Conservation (phyloP, 2,113 vertebrate genomes). For the Aphelocoma coerulescens region DNA sequence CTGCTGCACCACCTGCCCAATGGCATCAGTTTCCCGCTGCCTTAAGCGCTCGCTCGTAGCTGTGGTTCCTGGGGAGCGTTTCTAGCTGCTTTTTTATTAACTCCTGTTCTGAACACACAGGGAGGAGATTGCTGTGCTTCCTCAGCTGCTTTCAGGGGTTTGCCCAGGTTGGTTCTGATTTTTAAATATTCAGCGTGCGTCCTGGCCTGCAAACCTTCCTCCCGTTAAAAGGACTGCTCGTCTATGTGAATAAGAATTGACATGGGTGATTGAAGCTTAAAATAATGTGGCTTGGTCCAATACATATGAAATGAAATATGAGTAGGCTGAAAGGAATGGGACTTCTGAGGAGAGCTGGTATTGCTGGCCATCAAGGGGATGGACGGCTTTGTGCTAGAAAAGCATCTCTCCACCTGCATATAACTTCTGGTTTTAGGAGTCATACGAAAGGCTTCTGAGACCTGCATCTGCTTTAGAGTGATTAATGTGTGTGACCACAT, state of each 20-base stretch:
- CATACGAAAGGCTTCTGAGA: not conserved
- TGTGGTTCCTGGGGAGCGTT: rapidly evolving
- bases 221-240: not conserved
- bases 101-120: not conserved
- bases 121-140: not conserved
- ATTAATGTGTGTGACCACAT: not conserved
- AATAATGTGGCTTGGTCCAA: not conserved
- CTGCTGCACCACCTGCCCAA: rapidly evolving
- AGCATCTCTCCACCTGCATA: not conserved
- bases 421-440: not conserved
- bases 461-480: not conserved
- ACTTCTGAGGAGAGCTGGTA: not conserved
- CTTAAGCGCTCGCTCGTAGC: rapidly evolving
- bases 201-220: not conserved
- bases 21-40: not conserved
- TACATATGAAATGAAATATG: not conserved
- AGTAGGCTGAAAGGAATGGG: not conserved
- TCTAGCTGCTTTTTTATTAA: not conserved
- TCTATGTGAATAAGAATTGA: not conserved
- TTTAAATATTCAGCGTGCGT: not conserved
- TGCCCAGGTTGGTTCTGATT: not conserved
- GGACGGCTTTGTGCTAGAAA: not conserved
- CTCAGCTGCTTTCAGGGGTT: not conserved
- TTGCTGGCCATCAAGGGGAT: not conserved
- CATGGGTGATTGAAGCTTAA: not conserved